A percentile compares a stretch with the other conserved stretches of the same genome.
Conservation (phyloP, 2,888 invertebrate genomes). For the Tridacna gigas region DNA sequence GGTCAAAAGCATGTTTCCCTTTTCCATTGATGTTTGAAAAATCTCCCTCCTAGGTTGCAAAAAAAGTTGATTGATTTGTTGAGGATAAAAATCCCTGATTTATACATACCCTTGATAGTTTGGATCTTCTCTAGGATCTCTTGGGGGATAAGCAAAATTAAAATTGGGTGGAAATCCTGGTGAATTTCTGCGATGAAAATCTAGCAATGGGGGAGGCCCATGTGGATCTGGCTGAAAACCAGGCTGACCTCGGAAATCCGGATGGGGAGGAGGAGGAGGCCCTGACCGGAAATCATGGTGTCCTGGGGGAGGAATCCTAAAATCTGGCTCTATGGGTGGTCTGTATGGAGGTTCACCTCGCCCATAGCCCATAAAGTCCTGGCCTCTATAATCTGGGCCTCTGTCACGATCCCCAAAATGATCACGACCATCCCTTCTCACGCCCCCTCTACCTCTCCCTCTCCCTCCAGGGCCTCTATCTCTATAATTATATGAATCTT, state of each 20-base stretch:
- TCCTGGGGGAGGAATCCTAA: conserved; percentile 22
- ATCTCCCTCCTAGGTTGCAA: no score
- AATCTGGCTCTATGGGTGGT: conserved; percentile 22
- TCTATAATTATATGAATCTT: conserved; percentile 34
- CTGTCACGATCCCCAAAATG: conserved; percentile 1
- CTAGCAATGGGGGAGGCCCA: conserved; percentile 15
- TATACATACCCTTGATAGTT: conserved; percentile 51
- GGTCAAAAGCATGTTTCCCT: no score
- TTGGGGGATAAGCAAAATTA: conserved; percentile 39
- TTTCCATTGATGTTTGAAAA: no score
- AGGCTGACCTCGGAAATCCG: conserved; percentile 35
- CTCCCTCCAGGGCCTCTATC: conserved; percentile 44
- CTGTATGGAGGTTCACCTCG: conserved; percentile 15
- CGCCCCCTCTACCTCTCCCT: conserved; percentile 45
- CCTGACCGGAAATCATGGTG: conserved; percentile 27
- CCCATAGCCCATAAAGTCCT: conserved; percentile 16
- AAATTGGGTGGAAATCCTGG: conserved; percentile 35
- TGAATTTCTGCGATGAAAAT: conserved; percentile 38
- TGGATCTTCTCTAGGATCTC: conserved; percentile 55
- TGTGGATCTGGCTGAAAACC: conserved; percentile 10
- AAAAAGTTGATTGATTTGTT: no score
- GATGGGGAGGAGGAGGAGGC: conserved; percentile 1
- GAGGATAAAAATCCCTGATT: no score
- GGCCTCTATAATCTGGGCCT: conserved; percentile 21
- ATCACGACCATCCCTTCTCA: conserved; percentile 24